Percentiles rank a stretch among this genome's conserved stretches.
Conservation (phyloP, 2,888 invertebrate genomes). For the Napeogenes inachia region DNA sequence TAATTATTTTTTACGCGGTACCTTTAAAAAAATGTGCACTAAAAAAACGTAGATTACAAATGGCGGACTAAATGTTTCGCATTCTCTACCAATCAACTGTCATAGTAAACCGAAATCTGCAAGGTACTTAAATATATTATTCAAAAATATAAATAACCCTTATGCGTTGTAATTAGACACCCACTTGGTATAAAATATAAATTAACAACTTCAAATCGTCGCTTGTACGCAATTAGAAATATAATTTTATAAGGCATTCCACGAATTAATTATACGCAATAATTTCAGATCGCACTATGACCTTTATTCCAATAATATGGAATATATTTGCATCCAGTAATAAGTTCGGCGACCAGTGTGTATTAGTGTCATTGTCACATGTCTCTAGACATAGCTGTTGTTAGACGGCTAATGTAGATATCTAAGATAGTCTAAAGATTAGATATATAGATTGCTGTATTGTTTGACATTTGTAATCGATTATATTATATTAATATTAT, state of each 20-base stretch:
- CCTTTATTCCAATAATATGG: slow-evolving; percentile 30
- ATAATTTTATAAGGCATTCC: slow-evolving; percentile 28
- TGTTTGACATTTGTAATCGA: too few relatives aligned
- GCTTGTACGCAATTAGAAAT: slow-evolving; percentile 13
- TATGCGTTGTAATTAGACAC: too few relatives aligned
- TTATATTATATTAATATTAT: too few relatives aligned
- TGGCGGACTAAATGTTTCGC: too few relatives aligned
- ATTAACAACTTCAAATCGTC: slow-evolving; percentile 23
- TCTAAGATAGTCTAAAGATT: slow-evolving; percentile 34
- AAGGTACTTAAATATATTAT: too few relatives aligned
- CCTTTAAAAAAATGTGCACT: too few relatives aligned
- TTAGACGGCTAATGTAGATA: slow-evolving; percentile 37
- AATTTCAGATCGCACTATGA: slow-evolving; percentile 26
- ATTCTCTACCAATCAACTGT: too few relatives aligned
- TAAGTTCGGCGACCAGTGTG: slow-evolving; percentile 34
- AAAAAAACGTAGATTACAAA: too few relatives aligned
- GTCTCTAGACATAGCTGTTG: slow-evolving; percentile 28
- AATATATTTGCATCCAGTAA: slow-evolving; percentile 34
- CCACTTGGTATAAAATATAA: slow-evolving; percentile 13
- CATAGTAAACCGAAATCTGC: too few relatives aligned
- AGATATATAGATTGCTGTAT: slow-evolving; percentile 23
- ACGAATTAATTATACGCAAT: slow-evolving; percentile 29
- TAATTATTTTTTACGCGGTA: too few relatives aligned
- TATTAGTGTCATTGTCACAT: slow-evolving; percentile 68
- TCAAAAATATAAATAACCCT: too few relatives aligned